Evolutionary conservation across 2,888 invertebrate species (phyloP).

Genomic region (Nomada goodeniana): DNA sequence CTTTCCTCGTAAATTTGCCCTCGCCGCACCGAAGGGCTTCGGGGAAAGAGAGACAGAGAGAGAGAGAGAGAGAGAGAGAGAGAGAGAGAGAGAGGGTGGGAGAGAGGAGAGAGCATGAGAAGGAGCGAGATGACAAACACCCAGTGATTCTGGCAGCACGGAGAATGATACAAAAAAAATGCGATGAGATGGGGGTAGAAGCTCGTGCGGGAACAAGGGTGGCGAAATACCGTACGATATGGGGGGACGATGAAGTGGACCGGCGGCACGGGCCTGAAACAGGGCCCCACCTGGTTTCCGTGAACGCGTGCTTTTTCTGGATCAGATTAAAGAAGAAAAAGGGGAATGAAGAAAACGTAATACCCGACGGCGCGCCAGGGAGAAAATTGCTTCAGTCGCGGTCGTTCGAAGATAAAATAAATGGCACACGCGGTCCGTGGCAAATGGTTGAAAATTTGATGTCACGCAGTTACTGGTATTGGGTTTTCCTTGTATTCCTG

Average conservation of each 20-base stretch:
- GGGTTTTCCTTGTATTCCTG: background rate
- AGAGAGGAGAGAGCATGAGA: slow-evolving; percentile 16
- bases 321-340: background rate
- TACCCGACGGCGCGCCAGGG: background rate
- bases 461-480: slow-evolving; percentile 2
- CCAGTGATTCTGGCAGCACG: slow-evolving; percentile 49
- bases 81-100: slow-evolving; percentile 48
- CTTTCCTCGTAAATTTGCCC: slow-evolving; percentile 72
- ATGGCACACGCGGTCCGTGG: slow-evolving; percentile 1
- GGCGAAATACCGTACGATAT: slow-evolving; percentile 49
- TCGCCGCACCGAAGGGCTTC: slow-evolving; percentile 70
- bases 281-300: slow-evolving; percentile 14
- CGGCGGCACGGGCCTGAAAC: slow-evolving; percentile 23
- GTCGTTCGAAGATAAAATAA: slow-evolving; percentile 22
- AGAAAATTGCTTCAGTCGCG: slow-evolving; percentile 20
- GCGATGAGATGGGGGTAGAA: slow-evolving; percentile 44
- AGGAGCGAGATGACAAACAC: slow-evolving; percentile 57
- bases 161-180: slow-evolving; percentile 70
- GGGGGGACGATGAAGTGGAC: slow-evolving; percentile 31
- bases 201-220: slow-evolving; percentile 19
- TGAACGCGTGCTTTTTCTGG: slow-evolving; percentile 42
- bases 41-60: slow-evolving; percentile 44
- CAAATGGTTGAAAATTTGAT: slow-evolving; percentile 17
- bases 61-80: slow-evolving; percentile 33
- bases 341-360: background rate